Evolutionary conservation across 2,797 vertebrate species (phyloP).

Genomic region (Anolis apletophallus): DNA sequence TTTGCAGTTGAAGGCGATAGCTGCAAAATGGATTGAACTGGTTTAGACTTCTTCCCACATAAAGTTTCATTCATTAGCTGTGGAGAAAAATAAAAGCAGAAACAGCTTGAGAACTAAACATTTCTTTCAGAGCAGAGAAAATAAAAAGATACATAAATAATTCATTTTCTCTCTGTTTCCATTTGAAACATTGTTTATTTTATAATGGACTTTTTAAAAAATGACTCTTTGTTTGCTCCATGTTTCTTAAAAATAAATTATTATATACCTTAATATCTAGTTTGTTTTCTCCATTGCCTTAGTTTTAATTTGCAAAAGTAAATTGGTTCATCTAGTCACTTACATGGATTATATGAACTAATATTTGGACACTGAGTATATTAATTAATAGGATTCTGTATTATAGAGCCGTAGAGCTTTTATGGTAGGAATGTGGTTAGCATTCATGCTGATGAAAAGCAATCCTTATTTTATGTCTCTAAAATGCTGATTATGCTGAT

Average conservation of each 20-base stretch:
- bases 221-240: background rate
- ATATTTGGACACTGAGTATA: conserved; percentile 8
- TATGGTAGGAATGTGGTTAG: background rate
- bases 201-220: background rate
- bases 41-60: background rate
- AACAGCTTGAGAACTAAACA: background rate
- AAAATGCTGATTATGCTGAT: background rate
- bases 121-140: background rate
- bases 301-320: background rate
- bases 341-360: conserved; percentile 3
- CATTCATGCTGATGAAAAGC: background rate
- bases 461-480: background rate
- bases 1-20: background rate
- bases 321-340: conserved; percentile 1
- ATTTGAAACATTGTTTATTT: conserved; percentile 2
- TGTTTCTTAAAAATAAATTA: background rate
- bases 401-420: conserved; percentile 15
- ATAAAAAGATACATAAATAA: background rate
- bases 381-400: conserved; percentile 8
- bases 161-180: background rate
- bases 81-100: conserved; percentile 12
- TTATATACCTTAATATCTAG: background rate
- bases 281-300: background rate
- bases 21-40: background rate
- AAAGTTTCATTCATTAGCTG: conserved; percentile 1